A percentile compares a stretch with the other conserved stretches of the same genome.
Evolutionary conservation across 2,888 invertebrate genomes (phyloP).

Genomic region (Acanthosoma haemorrhoidale): DNA sequence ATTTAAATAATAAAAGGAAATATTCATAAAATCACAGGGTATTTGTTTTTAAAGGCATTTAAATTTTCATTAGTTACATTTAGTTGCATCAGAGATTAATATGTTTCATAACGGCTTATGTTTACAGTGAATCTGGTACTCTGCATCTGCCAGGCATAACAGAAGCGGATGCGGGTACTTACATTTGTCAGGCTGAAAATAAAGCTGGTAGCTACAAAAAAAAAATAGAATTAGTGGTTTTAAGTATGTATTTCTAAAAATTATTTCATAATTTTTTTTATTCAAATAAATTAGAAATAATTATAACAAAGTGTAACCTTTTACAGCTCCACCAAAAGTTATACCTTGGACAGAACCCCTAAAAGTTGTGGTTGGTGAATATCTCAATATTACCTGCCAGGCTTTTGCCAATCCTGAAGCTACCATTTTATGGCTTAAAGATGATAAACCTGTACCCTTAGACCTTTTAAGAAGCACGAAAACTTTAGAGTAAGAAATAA

Average conservation of each 20-base stretch:
- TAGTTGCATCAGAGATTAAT: too few relatives aligned
- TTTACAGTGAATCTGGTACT: conserved; percentile 25
- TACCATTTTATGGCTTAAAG: conserved; percentile 21
- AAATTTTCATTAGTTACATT: too few relatives aligned
- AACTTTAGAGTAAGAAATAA: neutral
- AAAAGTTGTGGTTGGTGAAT: conserved; percentile 11
- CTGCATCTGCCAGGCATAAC: conserved; percentile 36
- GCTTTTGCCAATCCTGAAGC: conserved; percentile 22
- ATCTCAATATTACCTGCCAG: conserved; percentile 20
- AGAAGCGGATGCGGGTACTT: conserved; percentile 44
- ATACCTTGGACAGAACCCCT: conserved; percentile 9
- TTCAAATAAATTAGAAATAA: neutral
- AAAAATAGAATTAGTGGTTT: conserved; percentile 30
- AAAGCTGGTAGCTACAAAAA: conserved; percentile 42
- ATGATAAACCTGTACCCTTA: neutral
- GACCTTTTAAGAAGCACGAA: neutral
- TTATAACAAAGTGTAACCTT: neutral
- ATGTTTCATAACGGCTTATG: too few relatives aligned
- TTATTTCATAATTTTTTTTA: neutral
- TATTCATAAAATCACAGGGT: too few relatives aligned
- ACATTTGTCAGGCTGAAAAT: conserved; percentile 47
- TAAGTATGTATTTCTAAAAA: conserved; percentile 33
- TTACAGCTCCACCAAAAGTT: conserved; percentile 28
- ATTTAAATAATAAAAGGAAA: too few relatives aligned
- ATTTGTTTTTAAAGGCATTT: too few relatives aligned